Conservation (phyloP, 1,140 invertebrate species). For the Sitodiplosis mosellana region DNA sequence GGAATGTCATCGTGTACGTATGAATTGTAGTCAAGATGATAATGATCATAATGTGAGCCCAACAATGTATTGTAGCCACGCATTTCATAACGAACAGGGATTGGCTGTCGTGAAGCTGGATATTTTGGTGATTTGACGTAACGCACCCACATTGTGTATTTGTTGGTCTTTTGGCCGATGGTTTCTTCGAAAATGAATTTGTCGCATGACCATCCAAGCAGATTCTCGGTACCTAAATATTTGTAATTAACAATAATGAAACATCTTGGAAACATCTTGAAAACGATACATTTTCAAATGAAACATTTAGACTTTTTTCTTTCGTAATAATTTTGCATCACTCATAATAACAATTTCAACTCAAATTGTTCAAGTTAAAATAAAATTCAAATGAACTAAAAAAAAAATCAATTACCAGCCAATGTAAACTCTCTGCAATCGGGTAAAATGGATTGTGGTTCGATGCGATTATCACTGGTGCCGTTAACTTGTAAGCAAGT, state of each 20-base stretch:
- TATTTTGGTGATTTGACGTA: conserved; percentile 36
- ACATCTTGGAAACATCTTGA: no score
- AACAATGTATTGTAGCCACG: conserved; percentile 77
- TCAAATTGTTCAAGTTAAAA: no score
- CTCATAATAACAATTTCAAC: conserved; percentile 2
- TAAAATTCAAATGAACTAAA: no score
- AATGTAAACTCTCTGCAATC: conserved; percentile 55
- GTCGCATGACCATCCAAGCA: conserved; percentile 43
- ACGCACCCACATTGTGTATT: conserved; percentile 70
- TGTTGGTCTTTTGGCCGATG: conserved; percentile 62
- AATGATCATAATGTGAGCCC: conserved; percentile 92
- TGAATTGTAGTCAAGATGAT: conserved; percentile 67
- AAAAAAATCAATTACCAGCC: conserved; percentile 27
- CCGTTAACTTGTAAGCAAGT: conserved; percentile 80
- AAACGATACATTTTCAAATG: no score
- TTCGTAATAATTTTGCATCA: no score
- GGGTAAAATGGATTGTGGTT: conserved; percentile 63
- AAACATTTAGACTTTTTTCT: no score
- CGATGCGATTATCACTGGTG: conserved; percentile 35
- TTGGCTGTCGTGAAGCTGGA: conserved; percentile 26
- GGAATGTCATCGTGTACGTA: conserved; percentile 48
- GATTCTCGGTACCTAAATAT: conserved; percentile 35
- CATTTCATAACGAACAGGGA: conserved; percentile 76
- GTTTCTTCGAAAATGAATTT: conserved; percentile 52
- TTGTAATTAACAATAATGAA: neutral